Evolutionary conservation across 2,888 invertebrate genomes (phyloP), one percentile per base, ranked within the genome.

Genomic region (Cephus rjabovi): DNA sequence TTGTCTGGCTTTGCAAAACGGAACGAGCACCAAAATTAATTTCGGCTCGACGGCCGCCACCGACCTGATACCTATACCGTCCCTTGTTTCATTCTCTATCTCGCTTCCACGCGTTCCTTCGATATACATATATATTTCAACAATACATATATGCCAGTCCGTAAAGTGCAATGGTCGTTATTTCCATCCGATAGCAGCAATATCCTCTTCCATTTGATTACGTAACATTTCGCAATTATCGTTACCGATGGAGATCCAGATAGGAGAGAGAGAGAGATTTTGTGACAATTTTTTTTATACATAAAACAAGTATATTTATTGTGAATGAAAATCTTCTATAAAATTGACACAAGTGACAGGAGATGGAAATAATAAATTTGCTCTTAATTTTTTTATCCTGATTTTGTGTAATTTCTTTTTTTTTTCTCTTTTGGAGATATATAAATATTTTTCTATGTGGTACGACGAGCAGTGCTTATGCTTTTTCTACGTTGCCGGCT

Each of bases 1-100:
- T 82, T 78, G 75, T 34, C 78, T 70, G 68, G 56, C 9, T 56
- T 56, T 23, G 56, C 56, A 23, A 56, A 56, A 15, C 23, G 56
- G 23, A 23, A 23, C 56, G 23, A 56, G 56, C 9, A 23, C 23
- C 56, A 15, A 56, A 56, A 56, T 56, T 56, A 56, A 56, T 56
- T 23, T 56, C 56, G 56, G 56, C 56, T 56, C 23, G 56, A 23
- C 23, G 56, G 23, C 23, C 56, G 23, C 2, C 56, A 56, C 2
- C 56, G 56, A 56, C 9, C 56, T 23, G 9, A 56, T 56, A 9
- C 23, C 6, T 56, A 23, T 56, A 56, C 23, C 23, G 23, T 23
- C 23, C 56, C 56, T 23, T 56, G 56, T 56, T 56, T 56, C 23
- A 56, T 23, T 56, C 23, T 56, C 56, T 56, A 23, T 56, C 23